Evolutionary conservation across 2,797 vertebrate genomes (phyloP).

Genomic region (Chaenodraco wilsoni): DNA sequence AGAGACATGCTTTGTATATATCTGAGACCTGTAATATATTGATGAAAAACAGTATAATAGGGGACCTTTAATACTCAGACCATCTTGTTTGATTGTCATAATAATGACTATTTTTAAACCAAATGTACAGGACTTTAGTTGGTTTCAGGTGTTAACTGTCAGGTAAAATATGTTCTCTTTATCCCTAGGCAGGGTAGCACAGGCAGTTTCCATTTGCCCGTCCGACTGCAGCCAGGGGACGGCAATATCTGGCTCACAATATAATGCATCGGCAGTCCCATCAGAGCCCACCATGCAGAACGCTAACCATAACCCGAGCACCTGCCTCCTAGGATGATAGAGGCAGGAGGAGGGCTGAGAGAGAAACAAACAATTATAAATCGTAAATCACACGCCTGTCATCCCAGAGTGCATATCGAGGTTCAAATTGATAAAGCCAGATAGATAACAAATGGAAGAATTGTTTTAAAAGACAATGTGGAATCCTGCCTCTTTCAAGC

Average conservation of each 20-base stretch:
- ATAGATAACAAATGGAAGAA: slow-evolving; percentile 73
- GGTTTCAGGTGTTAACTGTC: slow-evolving; percentile 35
- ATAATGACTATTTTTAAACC: slow-evolving; percentile 32
- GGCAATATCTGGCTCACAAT: slow-evolving; percentile 69
- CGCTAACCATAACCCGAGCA: slow-evolving; percentile 66
- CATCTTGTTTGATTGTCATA: slow-evolving; percentile 25
- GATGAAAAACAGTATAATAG: no score
- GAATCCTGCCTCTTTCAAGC: slow-evolving; percentile 63
- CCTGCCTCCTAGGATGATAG: slow-evolving; percentile 65
- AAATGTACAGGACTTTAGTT: slow-evolving; percentile 3
- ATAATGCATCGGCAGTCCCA: slow-evolving; percentile 77
- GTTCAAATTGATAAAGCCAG: slow-evolving; percentile 60
- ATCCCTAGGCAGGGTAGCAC: slow-evolving; percentile 45
- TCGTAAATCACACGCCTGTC: slow-evolving; percentile 43
- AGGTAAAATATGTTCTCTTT: slow-evolving; percentile 41
- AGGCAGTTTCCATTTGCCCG: slow-evolving; percentile 58
- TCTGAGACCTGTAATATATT: no score
- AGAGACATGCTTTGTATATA: no score
- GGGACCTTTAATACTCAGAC: slow-evolving; percentile 2
- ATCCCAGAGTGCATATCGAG: slow-evolving; percentile 43
- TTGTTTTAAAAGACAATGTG: slow-evolving; percentile 58
- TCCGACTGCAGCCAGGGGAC: slow-evolving; percentile 56
- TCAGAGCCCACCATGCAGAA: slow-evolving; percentile 77
- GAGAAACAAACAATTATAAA: slow-evolving; percentile 64
- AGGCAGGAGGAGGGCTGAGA: slow-evolving; percentile 10